Evolutionary conservation across 1,140 invertebrate species (phyloP), one percentile per base, ranked within the genome.

Genomic region (Lutraria rhynchaena): DNA sequence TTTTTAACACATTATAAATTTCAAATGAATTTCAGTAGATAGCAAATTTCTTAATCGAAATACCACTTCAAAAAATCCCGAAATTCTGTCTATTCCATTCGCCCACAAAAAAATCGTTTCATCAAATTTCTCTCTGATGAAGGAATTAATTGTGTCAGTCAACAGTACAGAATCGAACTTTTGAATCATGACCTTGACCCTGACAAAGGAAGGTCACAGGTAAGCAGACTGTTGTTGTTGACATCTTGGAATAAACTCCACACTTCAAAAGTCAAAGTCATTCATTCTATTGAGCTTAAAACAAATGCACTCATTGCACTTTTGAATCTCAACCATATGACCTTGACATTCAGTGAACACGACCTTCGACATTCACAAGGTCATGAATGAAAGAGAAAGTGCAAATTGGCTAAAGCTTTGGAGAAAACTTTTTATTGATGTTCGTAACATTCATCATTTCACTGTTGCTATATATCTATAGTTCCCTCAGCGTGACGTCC

Each of bases 381-480:
- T 67, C 63, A 67, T 24, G 24, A 15, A 67, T 67, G 63, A 67
- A 67, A 67, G 63, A 67, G 17, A 67, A 7, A 41, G 37, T 41
- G 37, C 37, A 49, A 67, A 67, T 67, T 67, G 63, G 63, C 63
- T 67, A 5, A 49, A 67, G 27, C 44, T 67, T 31, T 3, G 41
- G 24, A 67, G 44, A 41, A 67, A 67, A 67, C 11, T 22, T 67
- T 49, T 22, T 27, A 3, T 22, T 49, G 63, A 67, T 67, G 63
- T 49, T 67, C 44, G 1, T 3, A 49, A 31, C 41, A 67, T 46
- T 41, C 7, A 11, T 22, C 37, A 46, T 7, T 41, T 41, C 37
- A 7, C 41, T 29, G 29, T 27, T 41, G 55, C 76, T 80, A 80
- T 11, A 80, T 80, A 46, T 80, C 76, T 58, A 80, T 80, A 44